Percentiles rank a stretch among this genome's conserved stretches.
These are phyloP conservation scores for Drosophila algonquin DNA, from an alignment of 2,888 invertebrate genomes.

Conservation along the genomic window DNA sequence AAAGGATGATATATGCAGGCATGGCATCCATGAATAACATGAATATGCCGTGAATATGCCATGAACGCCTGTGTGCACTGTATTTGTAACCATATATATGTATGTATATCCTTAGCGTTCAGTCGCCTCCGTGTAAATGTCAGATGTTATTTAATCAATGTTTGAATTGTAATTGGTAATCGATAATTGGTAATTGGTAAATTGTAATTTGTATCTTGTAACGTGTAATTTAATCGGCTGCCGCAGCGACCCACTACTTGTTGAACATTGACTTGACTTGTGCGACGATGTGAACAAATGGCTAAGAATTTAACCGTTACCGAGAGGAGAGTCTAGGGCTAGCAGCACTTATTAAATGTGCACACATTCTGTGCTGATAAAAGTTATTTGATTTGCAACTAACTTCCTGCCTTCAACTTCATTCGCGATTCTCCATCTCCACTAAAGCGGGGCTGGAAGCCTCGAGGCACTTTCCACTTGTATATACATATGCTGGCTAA, in stretches of 20 bases:
- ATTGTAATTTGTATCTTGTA: constrained; percentile 25
- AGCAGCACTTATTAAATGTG: constrained; percentile 68
- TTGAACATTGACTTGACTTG: constrained; percentile 23
- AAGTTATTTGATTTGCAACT: constrained; percentile 9
- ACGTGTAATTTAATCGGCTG: constrained; percentile 35
- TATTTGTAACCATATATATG: constrained; percentile 50
- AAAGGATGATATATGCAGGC: constrained; percentile 19
- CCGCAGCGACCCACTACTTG: constrained; percentile 16
- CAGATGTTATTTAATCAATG: constrained; percentile 52
- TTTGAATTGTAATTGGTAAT: constrained; percentile 42
- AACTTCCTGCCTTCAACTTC: background rate
- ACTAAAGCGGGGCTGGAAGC: background rate
- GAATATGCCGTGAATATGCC: constrained; percentile 1
- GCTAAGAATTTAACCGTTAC: constrained; percentile 25
- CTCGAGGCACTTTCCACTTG: constrained; percentile 18
- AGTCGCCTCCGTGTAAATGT: constrained; percentile 66
- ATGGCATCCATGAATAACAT: constrained; percentile 14
- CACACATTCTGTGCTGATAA: constrained; percentile 64
- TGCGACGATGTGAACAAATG: constrained; percentile 16
- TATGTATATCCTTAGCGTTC: constrained; percentile 50
- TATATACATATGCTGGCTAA: constrained; percentile 35
- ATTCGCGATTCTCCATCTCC: background rate
- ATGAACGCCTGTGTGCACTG: constrained; percentile 2
- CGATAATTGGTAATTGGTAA: constrained; percentile 26
- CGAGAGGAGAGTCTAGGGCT: constrained; percentile 22